These are phyloP conservation scores for Cacatua alba DNA, from an alignment of 2,113 vertebrate genomes.

Conservation along the genomic window DNA sequence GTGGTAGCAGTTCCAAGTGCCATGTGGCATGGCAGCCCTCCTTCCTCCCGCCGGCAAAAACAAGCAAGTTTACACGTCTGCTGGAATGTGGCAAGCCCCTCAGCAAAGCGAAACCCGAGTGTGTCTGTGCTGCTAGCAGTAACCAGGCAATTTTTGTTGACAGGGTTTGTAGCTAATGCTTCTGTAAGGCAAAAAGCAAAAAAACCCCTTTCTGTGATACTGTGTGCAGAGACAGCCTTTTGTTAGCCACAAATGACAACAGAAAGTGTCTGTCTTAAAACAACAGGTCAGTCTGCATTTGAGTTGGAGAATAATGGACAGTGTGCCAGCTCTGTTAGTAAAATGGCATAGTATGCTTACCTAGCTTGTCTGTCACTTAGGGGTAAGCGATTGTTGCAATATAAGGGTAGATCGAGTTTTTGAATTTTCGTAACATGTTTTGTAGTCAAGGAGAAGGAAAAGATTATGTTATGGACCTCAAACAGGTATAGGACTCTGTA, in stretches of 20 bases:
- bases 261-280: background rate
- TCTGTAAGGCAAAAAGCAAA: background rate
- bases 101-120: background rate
- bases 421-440: background rate
- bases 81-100: background rate
- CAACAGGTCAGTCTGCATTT: background rate
- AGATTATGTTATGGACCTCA: background rate
- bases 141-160: conserved; percentile 11
- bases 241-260: background rate
- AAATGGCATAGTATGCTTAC: background rate
- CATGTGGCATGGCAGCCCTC: conserved; percentile 2
- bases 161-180: background rate
- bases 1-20: background rate
- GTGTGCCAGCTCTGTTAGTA: background rate
- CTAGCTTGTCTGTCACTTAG: too few species aligned
- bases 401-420: background rate
- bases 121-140: conserved; percentile 8
- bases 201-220: background rate
- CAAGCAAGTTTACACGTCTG: background rate
- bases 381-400: background rate
- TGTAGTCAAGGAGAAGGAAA: background rate
- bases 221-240: background rate
- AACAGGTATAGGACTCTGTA: background rate
- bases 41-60: background rate
- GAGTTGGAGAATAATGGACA: background rate